These are phyloP conservation scores for Pammene fasciana DNA, from an alignment of 2,888 invertebrate genomes.

Conservation along the genomic window DNA sequence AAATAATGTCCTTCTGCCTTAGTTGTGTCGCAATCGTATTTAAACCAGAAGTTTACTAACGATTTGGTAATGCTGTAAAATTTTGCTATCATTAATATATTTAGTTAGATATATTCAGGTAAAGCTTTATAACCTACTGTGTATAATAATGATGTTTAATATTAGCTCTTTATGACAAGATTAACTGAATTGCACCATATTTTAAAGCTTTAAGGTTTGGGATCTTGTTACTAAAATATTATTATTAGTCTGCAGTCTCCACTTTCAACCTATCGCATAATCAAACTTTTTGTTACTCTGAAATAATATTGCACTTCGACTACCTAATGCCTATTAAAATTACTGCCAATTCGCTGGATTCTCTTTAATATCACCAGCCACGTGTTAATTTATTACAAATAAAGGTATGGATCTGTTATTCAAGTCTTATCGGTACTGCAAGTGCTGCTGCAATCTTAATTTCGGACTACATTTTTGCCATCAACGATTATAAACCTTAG, in stretches of 20 bases:
- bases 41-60: conserved; percentile 27
- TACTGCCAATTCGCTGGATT: background rate
- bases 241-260: conserved; percentile 3
- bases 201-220: background rate
- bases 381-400: too few relatives aligned
- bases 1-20: conserved; percentile 39
- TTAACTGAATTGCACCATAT: conserved; percentile 1
- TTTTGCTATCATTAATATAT: conserved; percentile 24
- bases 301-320: conserved; percentile 10
- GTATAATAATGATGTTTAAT: background rate
- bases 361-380: too few relatives aligned
- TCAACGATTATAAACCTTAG: too few relatives aligned
- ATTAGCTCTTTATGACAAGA: background rate
- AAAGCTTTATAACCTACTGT: background rate
- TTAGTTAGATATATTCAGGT: background rate
- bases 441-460: too few relatives aligned
- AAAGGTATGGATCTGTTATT: too few relatives aligned
- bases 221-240: background rate
- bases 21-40: conserved; percentile 20
- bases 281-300: conserved; percentile 4
- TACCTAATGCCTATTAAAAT: background rate
- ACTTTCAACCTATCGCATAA: background rate
- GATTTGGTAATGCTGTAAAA: conserved; percentile 25
- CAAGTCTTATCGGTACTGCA: too few relatives aligned
- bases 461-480: too few relatives aligned